Evolutionary conservation across 2,888 invertebrate species (phyloP), one percentile per base, ranked within the genome.

Genomic region (Pristionchus maxplancki): DNA sequence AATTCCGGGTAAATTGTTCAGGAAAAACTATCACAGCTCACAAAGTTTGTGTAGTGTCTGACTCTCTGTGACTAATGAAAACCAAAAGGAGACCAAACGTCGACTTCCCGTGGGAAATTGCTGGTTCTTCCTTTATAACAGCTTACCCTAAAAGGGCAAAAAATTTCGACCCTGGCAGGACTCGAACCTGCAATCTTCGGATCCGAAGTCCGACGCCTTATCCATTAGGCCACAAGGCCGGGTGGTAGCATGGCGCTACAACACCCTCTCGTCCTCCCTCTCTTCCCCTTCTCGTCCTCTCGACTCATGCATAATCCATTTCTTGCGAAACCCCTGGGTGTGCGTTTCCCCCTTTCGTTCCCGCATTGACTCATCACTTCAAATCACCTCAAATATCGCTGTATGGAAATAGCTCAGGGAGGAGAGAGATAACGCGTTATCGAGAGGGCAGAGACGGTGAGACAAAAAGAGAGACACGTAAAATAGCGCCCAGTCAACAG

Each of bases 191-290:
- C 91, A 91, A 89, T 91, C 91, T 91, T 91, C 91, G 91, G 91
- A 93, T 93, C 92, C 92, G 93, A 93, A 93, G 93, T 93, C 93
- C 93, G 93, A 93, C 93, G 93, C 93, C 93, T 93, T 93, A 93
- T 93, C 93, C 93, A 93, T 93, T 93, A 92, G 93, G 93, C 93
- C 93, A 93, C 93, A 91, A 90, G 92, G 91, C 91, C 92, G 87
- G 87, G 44, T 44, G 44, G n/a, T 44, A 15, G 9, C 0, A 28
- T n/a, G n/a, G 2, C 48, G 24, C 78, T 48, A 40, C n/a, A 78
- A 28, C 31, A 28, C 28, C 9, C 78, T 48, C 78, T 78, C 34
- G 44, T 78, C 37, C n/a, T 28, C 28, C 24, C 24, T 15, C 24
- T 9, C 71, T 4, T 1, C 24, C 40, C 40, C 24, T 20, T 8